Evolutionary conservation across 2,797 vertebrate genomes (phyloP), one percentile per base, ranked within the genome.

Genomic region (Pseudomugil tenellus): DNA sequence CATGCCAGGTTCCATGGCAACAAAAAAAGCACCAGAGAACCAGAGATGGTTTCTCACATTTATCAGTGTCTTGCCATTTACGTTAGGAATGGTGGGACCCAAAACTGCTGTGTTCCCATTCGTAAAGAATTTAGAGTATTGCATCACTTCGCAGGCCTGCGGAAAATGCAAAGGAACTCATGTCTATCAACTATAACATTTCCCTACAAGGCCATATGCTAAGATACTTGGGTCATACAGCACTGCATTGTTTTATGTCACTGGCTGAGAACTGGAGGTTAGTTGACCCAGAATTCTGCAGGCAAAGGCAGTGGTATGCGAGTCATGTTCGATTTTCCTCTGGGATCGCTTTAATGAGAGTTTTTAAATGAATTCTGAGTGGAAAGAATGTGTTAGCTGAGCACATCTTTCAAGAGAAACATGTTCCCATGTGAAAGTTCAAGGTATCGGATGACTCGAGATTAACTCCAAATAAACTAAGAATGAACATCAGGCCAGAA

Each of bases 351-450:
- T 92, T 90, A 90, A 93, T 91, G 87, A 87, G 83, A 74, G 76
- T 83, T 90, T 91, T 81, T 72, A 92, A 92, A 85, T 84, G 77
- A 78, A 86, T 77, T 68, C 63, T 84, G 73, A 66, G 63, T 81
- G 88, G 84, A 92, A 93, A 89, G 85, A 87, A 90, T 91, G 85
- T 87, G 84, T 84, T 87, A 81, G 85, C 70, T 55, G 66, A 85
- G 89, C 85, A 83, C 83, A 71, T 91, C 77, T 74, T 91, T 87
- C 72, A 80, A 82, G 70, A 88, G 79, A 89, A 84, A 60, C 71
- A 80, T 81, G 79, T 95, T 94, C 93, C 90, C 93, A 92, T 84
- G 93, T 90, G 93, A 94, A 95, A 93, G 81, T 84, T 78, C 56
- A 84, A 91, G 60, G 87, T 83, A 77, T 84, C 49, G 68, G 79